A percentile compares a stretch with the other conserved stretches of the same genome.
Evolutionary conservation across 2,113 vertebrate species (phyloP).

Genomic region (Petaurus breviceps): DNA sequence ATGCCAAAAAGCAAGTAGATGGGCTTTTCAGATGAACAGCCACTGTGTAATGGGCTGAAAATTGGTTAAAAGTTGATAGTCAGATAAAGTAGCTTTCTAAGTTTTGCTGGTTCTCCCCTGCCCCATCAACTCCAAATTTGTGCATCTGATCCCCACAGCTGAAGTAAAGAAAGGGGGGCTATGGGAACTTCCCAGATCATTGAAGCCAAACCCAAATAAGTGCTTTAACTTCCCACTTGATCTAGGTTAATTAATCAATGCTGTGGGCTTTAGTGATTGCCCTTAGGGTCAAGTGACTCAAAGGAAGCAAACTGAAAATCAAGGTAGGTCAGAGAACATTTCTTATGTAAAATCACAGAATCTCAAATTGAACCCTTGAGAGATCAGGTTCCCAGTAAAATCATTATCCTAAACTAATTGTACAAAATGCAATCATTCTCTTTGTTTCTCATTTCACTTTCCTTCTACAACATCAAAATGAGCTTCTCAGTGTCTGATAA

Average conservation of each 20-base stretch:
- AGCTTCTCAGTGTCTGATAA: conserved; percentile 76
- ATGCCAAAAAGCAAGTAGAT: background rate
- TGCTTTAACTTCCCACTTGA: background rate
- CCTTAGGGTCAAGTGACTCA: conserved; percentile 35
- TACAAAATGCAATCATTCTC: conserved; percentile 46
- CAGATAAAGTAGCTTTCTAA: background rate
- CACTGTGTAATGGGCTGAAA: background rate
- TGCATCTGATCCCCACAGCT: background rate
- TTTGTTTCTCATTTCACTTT: conserved; percentile 76
- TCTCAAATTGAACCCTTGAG: conserved; percentile 12
- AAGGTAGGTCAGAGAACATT: conserved; percentile 32
- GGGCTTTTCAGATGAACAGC: background rate
- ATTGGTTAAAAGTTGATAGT: conserved; percentile 22
- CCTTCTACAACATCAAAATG: conserved; percentile 78
- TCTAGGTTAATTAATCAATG: conserved; percentile 23
- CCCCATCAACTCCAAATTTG: background rate
- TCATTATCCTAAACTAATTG: conserved; percentile 42
- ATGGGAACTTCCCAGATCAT: conserved; percentile 8
- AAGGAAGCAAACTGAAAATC: conserved; percentile 44
- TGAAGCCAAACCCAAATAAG: conserved; percentile 8
- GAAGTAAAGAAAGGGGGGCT: background rate
- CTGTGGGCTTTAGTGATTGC: conserved; percentile 22
- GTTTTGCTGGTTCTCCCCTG: conserved; percentile 4
- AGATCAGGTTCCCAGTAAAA: background rate
- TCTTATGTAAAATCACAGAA: conserved; percentile 39